Evolutionary conservation across 2,113 vertebrate genomes (phyloP), one percentile per base, ranked within the genome.

Genomic region (Vidua chalybeata): DNA sequence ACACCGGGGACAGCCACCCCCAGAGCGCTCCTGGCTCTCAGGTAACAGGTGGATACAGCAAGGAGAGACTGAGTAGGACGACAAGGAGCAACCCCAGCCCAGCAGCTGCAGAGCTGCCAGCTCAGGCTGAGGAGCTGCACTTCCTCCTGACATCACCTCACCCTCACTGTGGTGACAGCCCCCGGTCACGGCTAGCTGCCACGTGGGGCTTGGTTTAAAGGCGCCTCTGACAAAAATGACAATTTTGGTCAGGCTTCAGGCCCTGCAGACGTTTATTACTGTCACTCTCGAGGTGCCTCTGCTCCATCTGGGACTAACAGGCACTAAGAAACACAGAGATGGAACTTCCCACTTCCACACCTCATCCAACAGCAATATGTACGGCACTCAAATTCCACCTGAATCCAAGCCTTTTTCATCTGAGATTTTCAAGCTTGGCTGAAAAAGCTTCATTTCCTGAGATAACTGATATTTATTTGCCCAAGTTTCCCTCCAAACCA

Each of bases 191-290:
- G 78, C 71, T 7, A 37, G 0, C 26, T 3, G 79, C 62, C 83
- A 79, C n/a, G 6, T 1, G 41, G 49, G 3, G 9, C 2, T 66
- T 4, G 12, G 2, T 12, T 15, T 23, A 67, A 39, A 49, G 61
- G 1, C 4, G 15, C n/a, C 59, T 52, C 72, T 62, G 72, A 75
- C 84, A 67, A 39, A 59, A 73, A 21, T 0, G 22, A 81, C 45
- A 3, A 5, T 18, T 9, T 11, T 4, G 16, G 20, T 17, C 12
- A 51, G 43, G 66, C 52, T 46, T 11, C 2, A 37, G 76, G 84
- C 63, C 20, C 5, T 3, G 45, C 4, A 46, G 77, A 41, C 12
- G 0, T 5, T 55, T 20, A 13, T n/a, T 19, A 13, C 0, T 14
- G 23, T 3, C 64, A 6, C 75, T 13, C 71, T 55, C 1, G 7